Evolutionary conservation across 2,113 vertebrate species (phyloP), one percentile per base, ranked within the genome.

Genomic region (Uropsilus gracilis): DNA sequence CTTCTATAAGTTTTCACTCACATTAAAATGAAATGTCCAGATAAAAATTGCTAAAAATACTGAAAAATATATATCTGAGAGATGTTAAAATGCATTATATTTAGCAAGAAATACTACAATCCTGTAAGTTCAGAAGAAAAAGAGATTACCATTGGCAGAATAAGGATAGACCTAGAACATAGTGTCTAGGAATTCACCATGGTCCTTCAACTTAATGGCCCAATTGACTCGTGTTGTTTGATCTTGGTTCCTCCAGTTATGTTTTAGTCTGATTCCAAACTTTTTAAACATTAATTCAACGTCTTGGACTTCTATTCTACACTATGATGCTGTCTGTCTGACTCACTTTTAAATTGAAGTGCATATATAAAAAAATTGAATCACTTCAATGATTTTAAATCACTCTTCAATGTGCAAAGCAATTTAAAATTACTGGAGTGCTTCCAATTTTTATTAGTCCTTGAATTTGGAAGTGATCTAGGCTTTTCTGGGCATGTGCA

Each of bases 371-470:
- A 97, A 98, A 98, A 98, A 97, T 94, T 97, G 98, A 98, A 98
- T 98, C 98, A 98, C 97, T 98, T 97, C 98, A 98, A 94, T 98
- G 98, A 98, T 98, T 98, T 98, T 98, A 98, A 98, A 98, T 98
- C 98, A 98, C 98, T 98, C 98, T 97, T 98, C 97, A 97, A 98
- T 88, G 98, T 98, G 97, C 97, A 98, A 98, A 98, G 98, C 98
- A 98, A 98, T 98, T 98, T 98, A 98, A 98, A 98, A 98, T 98
- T 98, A 98, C 98, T 98, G 98, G 97, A 98, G 98, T 98, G 98
- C 98, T 98, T 98, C 98, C 98, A 98, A 97, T 98, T 98, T 98
- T 98, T 98, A 98, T 98, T 98, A 98, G 98, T 98, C 97, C 98
- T 98, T 98, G 98, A 98, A 98, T 98, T 98, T 98, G 98, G 98